phyloP scores from a whole-genome alignment of 2,888 invertebrate genomes.

The Troides helena region DNA sequence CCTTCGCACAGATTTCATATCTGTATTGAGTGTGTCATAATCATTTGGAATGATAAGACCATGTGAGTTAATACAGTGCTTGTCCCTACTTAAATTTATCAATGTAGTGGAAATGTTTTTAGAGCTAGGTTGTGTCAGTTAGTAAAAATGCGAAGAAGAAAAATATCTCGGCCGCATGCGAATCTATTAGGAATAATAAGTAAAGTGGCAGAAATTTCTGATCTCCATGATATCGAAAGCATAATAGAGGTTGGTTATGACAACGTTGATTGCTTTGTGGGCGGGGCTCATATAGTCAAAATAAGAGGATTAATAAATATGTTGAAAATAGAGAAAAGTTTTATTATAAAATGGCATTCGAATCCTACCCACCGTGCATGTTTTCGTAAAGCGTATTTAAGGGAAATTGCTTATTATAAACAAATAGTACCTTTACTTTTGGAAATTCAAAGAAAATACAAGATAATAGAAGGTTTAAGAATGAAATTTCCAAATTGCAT shows the following conservation, averaged over 20 bases:
- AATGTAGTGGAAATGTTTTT: slow-evolving; percentile 30
- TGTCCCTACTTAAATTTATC: slow-evolving; percentile 22
- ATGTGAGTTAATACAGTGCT: slow-evolving; percentile 2
- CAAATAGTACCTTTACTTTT: slow-evolving; percentile 49
- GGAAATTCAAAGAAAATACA: slow-evolving; percentile 49
- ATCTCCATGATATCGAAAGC: slow-evolving; percentile 46
- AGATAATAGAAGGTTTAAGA: slow-evolving; percentile 58
- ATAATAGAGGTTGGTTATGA: slow-evolving; percentile 47
- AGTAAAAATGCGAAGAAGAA: slow-evolving; percentile 53
- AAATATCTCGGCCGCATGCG: slow-evolving; percentile 52
- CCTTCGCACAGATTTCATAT: slow-evolving; percentile 25
- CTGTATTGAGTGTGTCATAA: slow-evolving; percentile 21
- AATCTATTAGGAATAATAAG: slow-evolving; percentile 53
- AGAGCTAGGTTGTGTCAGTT: slow-evolving; percentile 31
- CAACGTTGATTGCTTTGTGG: slow-evolving; percentile 53
- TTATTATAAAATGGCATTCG: slow-evolving; percentile 57
- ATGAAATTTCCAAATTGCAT: slow-evolving; percentile 61
- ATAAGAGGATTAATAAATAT: slow-evolving; percentile 50
- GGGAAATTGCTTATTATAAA: slow-evolving; percentile 52
- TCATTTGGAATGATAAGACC: slow-evolving; percentile 19
- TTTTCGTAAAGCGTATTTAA: slow-evolving; percentile 52
- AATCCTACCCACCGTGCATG: slow-evolving; percentile 45
- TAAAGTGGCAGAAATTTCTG: slow-evolving; percentile 47
- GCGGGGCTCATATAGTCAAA: slow-evolving; percentile 49
- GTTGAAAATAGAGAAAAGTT: slow-evolving; percentile 45